Percentiles rank a stretch among this genome's conserved stretches.
phyloP scores from a whole-genome alignment of 2,888 invertebrate species.

The Mactromeris polynyma region DNA sequence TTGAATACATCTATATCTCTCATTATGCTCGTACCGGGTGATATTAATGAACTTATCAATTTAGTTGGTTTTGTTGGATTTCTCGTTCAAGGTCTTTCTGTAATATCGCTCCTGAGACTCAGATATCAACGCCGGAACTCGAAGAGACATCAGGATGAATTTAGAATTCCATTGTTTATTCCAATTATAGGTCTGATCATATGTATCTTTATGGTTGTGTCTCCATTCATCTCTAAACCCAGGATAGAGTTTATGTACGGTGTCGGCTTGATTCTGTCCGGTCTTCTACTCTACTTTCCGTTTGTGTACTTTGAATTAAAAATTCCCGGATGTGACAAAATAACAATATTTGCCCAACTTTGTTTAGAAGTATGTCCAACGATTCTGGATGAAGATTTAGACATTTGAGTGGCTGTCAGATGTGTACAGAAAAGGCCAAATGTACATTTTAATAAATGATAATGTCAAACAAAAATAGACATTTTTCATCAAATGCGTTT shows the following conservation, averaged over 20 bases:
- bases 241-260: conserved; percentile 67
- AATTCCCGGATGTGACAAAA: conserved; percentile 53
- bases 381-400: conserved; percentile 40
- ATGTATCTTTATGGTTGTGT: conserved; percentile 61
- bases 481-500: too few relatives aligned
- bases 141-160: neutral
- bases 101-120: conserved; percentile 36
- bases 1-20: conserved; percentile 51
- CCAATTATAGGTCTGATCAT: conserved; percentile 50
- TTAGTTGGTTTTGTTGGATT: conserved; percentile 55
- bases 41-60: conserved; percentile 58
- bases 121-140: conserved; percentile 38
- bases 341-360: conserved; percentile 51
- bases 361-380: conserved; percentile 59
- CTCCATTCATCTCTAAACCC: conserved; percentile 63
- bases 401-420: neutral
- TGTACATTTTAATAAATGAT: neutral
- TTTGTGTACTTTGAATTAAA: conserved; percentile 50
- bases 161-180: conserved; percentile 53
- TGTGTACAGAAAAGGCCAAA: neutral
- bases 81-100: conserved; percentile 31
- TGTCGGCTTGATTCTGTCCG: conserved; percentile 47
- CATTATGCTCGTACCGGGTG: conserved; percentile 55
- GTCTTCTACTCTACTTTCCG: conserved; percentile 62
- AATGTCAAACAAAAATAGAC: too few relatives aligned